Percentiles rank a stretch among this genome's conserved stretches.
Evolutionary conservation across 1,140 invertebrate species (phyloP).

Genomic region (Cryptotermes secundus): DNA sequence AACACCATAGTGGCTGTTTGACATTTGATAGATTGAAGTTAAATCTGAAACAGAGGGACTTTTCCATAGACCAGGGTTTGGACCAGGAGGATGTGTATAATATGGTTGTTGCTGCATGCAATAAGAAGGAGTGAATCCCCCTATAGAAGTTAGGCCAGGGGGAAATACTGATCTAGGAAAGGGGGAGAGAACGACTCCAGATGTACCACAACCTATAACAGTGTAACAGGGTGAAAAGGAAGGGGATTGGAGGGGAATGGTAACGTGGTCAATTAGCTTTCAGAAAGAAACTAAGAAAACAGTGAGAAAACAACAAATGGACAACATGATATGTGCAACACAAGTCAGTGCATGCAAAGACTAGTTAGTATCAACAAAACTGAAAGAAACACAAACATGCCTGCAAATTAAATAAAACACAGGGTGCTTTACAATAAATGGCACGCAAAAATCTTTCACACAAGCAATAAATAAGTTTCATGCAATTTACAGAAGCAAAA

Average conservation of each 20-base stretch:
- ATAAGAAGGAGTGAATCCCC: background rate
- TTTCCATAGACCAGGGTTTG: constrained; percentile 29
- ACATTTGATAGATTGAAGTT: constrained; percentile 23
- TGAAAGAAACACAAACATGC: background rate
- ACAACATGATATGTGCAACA: background rate
- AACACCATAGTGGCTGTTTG: constrained; percentile 5
- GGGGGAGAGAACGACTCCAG: background rate
- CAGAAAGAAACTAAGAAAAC: constrained; percentile 8
- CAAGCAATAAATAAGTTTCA: background rate
- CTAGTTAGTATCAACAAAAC: too few species aligned
- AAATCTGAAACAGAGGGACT: constrained; percentile 35
- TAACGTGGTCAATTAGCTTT: constrained; percentile 3
- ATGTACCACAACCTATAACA: constrained; percentile 1
- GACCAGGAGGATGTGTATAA: background rate
- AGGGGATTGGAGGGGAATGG: background rate
- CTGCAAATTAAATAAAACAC: background rate
- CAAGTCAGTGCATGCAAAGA: background rate
- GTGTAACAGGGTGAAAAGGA: background rate
- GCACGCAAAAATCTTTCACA: background rate
- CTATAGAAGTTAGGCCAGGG: background rate
- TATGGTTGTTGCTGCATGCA: constrained; percentile 7
- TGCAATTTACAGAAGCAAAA: background rate
- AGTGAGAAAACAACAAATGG: background rate
- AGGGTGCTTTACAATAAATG: background rate
- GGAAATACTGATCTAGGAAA: constrained; percentile 8